Evolutionary conservation across 2,113 vertebrate species (phyloP).

Genomic region (Cairina moschata): DNA sequence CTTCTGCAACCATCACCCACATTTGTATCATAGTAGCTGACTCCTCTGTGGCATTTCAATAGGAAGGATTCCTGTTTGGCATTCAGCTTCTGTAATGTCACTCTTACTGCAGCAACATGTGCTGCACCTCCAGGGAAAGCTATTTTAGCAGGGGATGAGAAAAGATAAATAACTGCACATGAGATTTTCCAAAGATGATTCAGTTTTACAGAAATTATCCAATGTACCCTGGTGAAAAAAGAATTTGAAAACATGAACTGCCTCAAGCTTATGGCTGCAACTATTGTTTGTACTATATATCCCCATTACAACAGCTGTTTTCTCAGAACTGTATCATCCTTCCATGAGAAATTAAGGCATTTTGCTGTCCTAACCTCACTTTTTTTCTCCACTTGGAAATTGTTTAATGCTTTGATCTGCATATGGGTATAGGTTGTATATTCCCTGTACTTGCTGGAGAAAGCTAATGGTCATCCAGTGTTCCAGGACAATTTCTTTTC

Average conservation of each 20-base stretch:
- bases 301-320: background rate
- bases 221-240: background rate
- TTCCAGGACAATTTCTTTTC: background rate
- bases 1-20: background rate
- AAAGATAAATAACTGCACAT: background rate
- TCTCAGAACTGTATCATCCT: background rate
- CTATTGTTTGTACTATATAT: background rate
- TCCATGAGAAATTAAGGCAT: background rate
- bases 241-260: accelerated
- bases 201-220: background rate
- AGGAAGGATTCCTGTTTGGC: conserved; percentile 6
- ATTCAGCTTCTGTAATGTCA: background rate
- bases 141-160: conserved; percentile 2
- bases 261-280: background rate
- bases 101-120: background rate
- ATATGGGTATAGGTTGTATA: background rate
- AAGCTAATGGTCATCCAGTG: background rate
- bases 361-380: background rate
- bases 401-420: background rate
- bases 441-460: background rate
- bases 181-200: background rate
- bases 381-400: background rate
- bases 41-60: conserved; percentile 5
- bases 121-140: background rate
- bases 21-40: background rate